phyloP scores from a whole-genome alignment of 2,797 vertebrate species.

The Lates japonicus region DNA sequence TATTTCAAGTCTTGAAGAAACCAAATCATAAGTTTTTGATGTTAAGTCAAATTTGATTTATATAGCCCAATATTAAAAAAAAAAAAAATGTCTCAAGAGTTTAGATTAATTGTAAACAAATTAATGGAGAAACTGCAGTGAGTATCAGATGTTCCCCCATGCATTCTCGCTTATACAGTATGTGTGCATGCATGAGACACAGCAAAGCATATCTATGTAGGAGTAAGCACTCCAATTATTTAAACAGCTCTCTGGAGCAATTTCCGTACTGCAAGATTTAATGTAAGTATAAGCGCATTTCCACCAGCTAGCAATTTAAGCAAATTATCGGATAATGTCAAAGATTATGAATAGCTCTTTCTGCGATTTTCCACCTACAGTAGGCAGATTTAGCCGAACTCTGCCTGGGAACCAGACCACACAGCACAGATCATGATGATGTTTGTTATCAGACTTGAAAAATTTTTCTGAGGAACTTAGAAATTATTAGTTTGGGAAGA shows the following conservation, averaged over 20 bases:
- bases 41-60: not conserved
- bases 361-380: constrained; percentile 26
- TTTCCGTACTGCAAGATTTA: constrained; percentile 26
- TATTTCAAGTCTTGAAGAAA: not conserved
- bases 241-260: constrained; percentile 53
- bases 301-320: constrained; percentile 41
- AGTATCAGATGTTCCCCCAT: constrained; percentile 9
- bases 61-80: not conserved
- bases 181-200: constrained; percentile 22
- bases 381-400: constrained; percentile 3
- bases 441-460: not conserved
- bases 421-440: not conserved
- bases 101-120: not conserved
- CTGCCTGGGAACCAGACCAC: constrained; percentile 16
- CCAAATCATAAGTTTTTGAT: not conserved
- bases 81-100: not conserved
- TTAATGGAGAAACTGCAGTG: not conserved
- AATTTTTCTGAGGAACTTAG: not conserved
- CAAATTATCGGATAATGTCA: constrained; percentile 52
- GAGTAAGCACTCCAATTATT: constrained; percentile 64
- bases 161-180: not conserved
- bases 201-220: constrained; percentile 32
- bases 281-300: constrained; percentile 38
- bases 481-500: not conserved
- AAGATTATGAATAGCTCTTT: constrained; percentile 40